phyloP scores from a whole-genome alignment of 2,888 invertebrate species.

The Noctua janthe region DNA sequence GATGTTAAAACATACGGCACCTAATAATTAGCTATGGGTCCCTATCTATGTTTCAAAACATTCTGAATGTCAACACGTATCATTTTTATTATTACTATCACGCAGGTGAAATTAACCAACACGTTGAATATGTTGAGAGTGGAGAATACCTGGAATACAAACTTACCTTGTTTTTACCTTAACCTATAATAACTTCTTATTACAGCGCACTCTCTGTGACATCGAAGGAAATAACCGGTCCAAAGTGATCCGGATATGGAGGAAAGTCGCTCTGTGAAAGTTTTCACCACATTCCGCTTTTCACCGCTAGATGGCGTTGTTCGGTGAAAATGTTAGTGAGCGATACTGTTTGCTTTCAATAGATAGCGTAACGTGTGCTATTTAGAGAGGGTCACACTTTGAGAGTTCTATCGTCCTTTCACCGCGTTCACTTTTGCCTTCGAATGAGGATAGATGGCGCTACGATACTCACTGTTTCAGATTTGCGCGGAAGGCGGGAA shows the following conservation, averaged over 20 bases:
- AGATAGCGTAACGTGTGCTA: constrained; percentile 5
- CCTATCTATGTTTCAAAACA: background rate
- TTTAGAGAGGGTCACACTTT: background rate
- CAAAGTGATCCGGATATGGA: background rate
- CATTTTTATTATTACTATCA: background rate
- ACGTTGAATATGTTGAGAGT: no score
- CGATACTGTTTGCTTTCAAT: constrained; percentile 9
- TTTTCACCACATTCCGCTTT: constrained; percentile 35
- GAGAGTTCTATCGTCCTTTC: background rate
- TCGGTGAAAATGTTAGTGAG: background rate
- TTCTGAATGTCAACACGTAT: background rate
- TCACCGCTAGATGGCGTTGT: constrained; percentile 54
- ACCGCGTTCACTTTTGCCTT: background rate
- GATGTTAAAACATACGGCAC: background rate
- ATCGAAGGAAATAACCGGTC: background rate
- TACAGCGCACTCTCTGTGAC: constrained; percentile 51
- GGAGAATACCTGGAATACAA: background rate
- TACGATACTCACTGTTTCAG: background rate
- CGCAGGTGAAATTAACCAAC: background rate
- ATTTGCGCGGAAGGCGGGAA: background rate
- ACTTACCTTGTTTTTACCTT: background rate
- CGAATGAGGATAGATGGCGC: constrained; percentile 47
- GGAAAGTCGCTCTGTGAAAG: constrained; percentile 7
- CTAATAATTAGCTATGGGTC: background rate
- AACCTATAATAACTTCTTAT: background rate